phyloP scores from a whole-genome alignment of 2,113 vertebrate genomes.

The Charadrius vociferus region DNA sequence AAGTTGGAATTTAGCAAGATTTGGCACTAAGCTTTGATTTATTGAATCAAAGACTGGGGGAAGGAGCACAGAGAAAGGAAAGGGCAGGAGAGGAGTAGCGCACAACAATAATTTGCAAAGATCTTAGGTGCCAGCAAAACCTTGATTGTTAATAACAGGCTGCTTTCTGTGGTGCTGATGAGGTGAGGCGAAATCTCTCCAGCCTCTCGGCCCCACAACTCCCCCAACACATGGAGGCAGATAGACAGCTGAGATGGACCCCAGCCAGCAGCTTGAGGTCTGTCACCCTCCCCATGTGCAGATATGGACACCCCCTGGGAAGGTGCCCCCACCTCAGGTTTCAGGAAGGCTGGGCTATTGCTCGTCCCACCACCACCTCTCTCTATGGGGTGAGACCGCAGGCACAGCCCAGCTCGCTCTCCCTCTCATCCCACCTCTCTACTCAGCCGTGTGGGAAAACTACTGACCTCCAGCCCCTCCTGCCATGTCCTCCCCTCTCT shows the following conservation, averaged over 20 bases:
- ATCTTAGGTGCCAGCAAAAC: not conserved
- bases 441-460: not conserved
- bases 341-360: not conserved
- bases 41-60: slow-evolving; percentile 35
- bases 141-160: not conserved
- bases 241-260: not conserved
- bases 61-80: not conserved
- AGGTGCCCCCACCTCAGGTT: too few relatives aligned
- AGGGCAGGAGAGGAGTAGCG: not conserved
- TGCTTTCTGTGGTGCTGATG: not conserved
- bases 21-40: slow-evolving; percentile 57
- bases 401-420: not conserved
- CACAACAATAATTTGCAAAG: slow-evolving; percentile 12
- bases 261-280: not conserved
- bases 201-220: not conserved
- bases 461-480: not conserved
- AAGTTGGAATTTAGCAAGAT: slow-evolving; percentile 36
- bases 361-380: not conserved
- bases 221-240: fast-evolving
- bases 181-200: not conserved
- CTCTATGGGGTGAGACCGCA: not conserved
- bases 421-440: not conserved
- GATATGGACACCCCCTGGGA: fast-evolving
- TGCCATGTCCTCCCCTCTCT: not conserved
- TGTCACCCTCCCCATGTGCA: not conserved